Percentiles rank a stretch among this genome's conserved stretches.
Evolutionary conservation across 2,113 vertebrate species (phyloP).

Genomic region (Hoplias malabaricus): DNA sequence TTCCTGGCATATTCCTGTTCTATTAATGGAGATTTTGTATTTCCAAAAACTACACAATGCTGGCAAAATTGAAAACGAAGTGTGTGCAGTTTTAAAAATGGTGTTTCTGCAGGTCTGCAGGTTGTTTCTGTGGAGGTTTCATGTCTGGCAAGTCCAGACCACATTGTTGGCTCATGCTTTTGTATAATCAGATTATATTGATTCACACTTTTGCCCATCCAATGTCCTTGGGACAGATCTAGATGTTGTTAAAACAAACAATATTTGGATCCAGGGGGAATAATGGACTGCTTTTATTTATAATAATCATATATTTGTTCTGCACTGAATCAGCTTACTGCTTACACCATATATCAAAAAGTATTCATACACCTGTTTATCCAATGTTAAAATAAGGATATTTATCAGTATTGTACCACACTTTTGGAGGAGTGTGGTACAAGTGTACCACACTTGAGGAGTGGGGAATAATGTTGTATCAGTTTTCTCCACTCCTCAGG

Average conservation of each 20-base stretch:
- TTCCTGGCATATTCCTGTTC: neutral
- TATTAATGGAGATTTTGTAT: conserved; percentile 15
- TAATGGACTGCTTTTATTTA: neutral
- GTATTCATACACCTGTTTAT: too few species aligned
- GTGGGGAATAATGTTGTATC: too few species aligned
- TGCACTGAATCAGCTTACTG: neutral
- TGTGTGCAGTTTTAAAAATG: neutral
- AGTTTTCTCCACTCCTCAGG: too few species aligned
- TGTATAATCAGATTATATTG: conserved; percentile 2
- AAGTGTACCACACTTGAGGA: too few species aligned
- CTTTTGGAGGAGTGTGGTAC: too few species aligned
- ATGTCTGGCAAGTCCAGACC: neutral
- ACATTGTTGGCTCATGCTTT: conserved; percentile 6
- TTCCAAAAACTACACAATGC: conserved; percentile 11
- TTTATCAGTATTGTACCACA: too few species aligned
- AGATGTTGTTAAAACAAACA: conserved; percentile 53
- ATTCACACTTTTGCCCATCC: conserved; percentile 6
- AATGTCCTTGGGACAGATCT: conserved; percentile 25
- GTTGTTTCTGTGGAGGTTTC: conserved; percentile 3
- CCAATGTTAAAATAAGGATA: too few species aligned
- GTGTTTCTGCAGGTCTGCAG: neutral
- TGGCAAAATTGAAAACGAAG: neutral
- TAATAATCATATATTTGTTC: neutral
- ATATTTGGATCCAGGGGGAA: neutral
- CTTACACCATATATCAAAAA: too few species aligned